A percentile compares a stretch with the other conserved stretches of the same genome.
These are phyloP conservation scores for Clupea harengus DNA, from an alignment of 2,113 vertebrate genomes.

Conservation along the genomic window DNA sequence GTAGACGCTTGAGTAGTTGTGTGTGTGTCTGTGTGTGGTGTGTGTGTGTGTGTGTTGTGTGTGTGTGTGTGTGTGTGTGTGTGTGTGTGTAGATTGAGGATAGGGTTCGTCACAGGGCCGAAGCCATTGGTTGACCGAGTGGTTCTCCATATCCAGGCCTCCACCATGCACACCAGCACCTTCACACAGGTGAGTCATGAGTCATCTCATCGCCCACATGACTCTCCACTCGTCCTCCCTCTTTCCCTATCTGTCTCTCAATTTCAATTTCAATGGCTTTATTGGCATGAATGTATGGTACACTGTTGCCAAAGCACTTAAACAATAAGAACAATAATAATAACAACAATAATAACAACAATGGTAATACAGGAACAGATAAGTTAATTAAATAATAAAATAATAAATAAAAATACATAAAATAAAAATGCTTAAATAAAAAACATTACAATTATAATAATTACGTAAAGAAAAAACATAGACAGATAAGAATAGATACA, in stretches of 20 bases:
- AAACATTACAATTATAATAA: too few relatives aligned
- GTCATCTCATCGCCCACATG: neutral
- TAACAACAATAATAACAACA: too few relatives aligned
- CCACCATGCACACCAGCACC: conserved; percentile 86
- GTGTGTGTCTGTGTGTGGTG: conserved; percentile 3
- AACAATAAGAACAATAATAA: too few relatives aligned
- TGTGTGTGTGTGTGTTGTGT: neutral
- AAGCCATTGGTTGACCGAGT: conserved; percentile 84
- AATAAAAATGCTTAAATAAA: too few relatives aligned
- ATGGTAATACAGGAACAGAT: too few relatives aligned
- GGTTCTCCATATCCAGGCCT: conserved; percentile 87
- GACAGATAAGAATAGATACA: too few relatives aligned
- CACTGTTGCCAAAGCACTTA: too few relatives aligned
- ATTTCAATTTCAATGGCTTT: too few relatives aligned
- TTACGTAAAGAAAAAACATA: too few relatives aligned
- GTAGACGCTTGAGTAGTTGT: neutral
- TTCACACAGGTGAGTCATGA: conserved; percentile 87
- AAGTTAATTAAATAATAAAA: too few relatives aligned
- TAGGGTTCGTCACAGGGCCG: conserved; percentile 91
- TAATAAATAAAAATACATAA: too few relatives aligned
- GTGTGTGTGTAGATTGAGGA: conserved; percentile 74
- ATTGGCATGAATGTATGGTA: too few relatives aligned
- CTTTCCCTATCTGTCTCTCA: neutral
- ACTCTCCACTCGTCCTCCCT: neutral
- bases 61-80: conserved; percentile 1